Conservation (phyloP, 2,797 vertebrate genomes). For the Pangasius sanitwongsei region DNA sequence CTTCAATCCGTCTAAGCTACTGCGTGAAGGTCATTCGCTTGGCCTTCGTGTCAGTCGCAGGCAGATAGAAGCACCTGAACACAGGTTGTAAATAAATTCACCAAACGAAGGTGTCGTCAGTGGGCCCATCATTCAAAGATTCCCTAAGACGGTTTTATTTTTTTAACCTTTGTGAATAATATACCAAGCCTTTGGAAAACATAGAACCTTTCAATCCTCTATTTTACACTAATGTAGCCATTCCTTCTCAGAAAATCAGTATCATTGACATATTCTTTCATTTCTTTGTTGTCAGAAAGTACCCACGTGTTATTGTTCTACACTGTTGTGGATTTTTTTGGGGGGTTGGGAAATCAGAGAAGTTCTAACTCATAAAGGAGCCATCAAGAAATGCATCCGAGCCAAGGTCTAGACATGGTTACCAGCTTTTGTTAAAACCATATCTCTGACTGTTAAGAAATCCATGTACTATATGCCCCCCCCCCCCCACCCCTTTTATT, state of each 20-base stretch:
- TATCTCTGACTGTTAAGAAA: constrained; percentile 22
- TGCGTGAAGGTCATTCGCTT: neutral
- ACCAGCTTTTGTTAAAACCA: constrained; percentile 27
- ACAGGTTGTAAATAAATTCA: constrained; percentile 35
- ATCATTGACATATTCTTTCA: constrained; percentile 45
- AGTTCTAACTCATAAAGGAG: neutral
- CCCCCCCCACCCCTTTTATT: neutral
- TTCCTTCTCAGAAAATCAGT: constrained; percentile 36
- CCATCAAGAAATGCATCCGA: constrained; percentile 5
- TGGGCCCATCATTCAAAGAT: constrained; percentile 12
- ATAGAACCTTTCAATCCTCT: constrained; percentile 48
- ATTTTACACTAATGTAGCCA: constrained; percentile 57
- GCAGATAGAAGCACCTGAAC: neutral
- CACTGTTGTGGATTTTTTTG: constrained; percentile 18
- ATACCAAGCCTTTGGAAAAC: constrained; percentile 32
- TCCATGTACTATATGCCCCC: neutral
- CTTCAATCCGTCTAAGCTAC: neutral
- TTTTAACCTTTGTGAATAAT: constrained; percentile 33
- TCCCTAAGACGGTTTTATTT: constrained; percentile 45
- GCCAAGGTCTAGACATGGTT: constrained; percentile 21
- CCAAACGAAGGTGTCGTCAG: neutral
- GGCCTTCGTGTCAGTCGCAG: neutral
- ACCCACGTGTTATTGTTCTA: constrained; percentile 36
- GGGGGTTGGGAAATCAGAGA: constrained; percentile 1
- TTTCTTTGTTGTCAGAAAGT: constrained; percentile 50